A percentile compares a stretch with the other conserved stretches of the same genome.
Conservation (phyloP, 64 coral and sea anemone genomes). For the Orbicella faveolata region DNA sequence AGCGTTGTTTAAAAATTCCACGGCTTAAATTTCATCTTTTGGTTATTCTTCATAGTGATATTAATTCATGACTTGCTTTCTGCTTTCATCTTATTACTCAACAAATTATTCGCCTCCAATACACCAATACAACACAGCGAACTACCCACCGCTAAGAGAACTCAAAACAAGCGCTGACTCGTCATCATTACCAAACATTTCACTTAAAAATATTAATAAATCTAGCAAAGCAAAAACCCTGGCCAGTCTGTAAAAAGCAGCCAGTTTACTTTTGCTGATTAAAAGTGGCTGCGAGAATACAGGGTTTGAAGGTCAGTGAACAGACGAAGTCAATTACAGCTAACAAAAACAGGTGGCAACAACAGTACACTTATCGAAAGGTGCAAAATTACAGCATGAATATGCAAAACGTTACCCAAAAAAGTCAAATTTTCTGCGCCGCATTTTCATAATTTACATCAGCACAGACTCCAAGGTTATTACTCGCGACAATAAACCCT, state of each 20-base stretch:
- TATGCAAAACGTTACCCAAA: constrained; percentile 37
- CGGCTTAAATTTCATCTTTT: not conserved
- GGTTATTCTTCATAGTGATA: not conserved
- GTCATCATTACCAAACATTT: not conserved
- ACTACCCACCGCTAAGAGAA: constrained; percentile 28
- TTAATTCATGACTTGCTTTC: not conserved
- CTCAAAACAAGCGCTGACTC: constrained; percentile 24
- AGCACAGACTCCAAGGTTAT: not conserved
- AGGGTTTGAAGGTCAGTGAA: not conserved
- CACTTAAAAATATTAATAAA: not conserved
- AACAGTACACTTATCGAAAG: constrained; percentile 1
- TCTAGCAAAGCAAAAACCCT: not conserved
- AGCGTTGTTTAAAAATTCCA: not conserved
- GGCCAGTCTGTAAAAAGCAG: not conserved
- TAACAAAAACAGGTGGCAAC: constrained; percentile 32
- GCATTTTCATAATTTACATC: constrained; percentile 42
- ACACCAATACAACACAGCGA: constrained; percentile 12
- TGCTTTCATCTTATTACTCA: not conserved
- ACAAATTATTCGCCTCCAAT: not conserved
- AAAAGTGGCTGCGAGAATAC: not conserved
- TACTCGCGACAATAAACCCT: not conserved
- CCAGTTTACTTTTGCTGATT: not conserved
- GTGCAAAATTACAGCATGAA: constrained; percentile 24
- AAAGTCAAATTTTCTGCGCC: constrained; percentile 27
- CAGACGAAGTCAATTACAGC: constrained; percentile 28